phyloP scores from a whole-genome alignment of 2,797 vertebrate species.

The Gouania willdenowi region DNA sequence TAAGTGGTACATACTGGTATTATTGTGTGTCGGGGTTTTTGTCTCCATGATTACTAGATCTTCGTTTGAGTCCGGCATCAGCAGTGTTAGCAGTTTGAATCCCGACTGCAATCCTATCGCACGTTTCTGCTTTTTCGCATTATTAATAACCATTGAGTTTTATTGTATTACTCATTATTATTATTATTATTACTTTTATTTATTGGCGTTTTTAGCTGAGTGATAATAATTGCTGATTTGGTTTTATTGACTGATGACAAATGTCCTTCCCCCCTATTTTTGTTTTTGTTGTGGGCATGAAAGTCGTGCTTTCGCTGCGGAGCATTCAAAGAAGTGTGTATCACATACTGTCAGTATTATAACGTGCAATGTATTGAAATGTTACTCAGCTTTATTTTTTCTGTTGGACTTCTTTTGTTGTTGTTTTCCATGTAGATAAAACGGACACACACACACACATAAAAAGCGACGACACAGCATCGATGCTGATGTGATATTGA shows the following conservation, averaged over 20 bases:
- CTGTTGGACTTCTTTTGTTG: conserved; percentile 2
- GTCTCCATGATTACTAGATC: too few relatives aligned
- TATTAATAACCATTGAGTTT: conserved; percentile 25
- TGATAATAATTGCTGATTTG: conserved; percentile 31
- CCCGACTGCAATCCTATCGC: not conserved
- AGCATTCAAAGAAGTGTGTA: too few relatives aligned
- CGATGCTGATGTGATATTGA: conserved; percentile 6
- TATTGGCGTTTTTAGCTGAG: conserved; percentile 50
- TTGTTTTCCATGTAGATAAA: conserved; percentile 27
- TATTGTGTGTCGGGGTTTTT: too few relatives aligned
- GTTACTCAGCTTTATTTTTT: conserved; percentile 66
- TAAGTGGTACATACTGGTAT: too few relatives aligned
- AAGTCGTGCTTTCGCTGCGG: too few relatives aligned
- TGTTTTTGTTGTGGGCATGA: conserved; percentile 2
- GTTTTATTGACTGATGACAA: conserved; percentile 37
- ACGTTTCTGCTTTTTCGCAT: too few relatives aligned
- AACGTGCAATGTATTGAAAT: conserved; percentile 66
- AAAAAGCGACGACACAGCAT: conserved; percentile 8
- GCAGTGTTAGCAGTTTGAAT: too few relatives aligned
- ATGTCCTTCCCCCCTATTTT: conserved; percentile 23
- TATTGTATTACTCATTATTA: conserved; percentile 44
- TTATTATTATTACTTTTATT: conserved; percentile 65
- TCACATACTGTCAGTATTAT: conserved; percentile 58
- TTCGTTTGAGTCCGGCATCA: not conserved
- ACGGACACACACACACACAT: conserved; percentile 28